Base-by-base conservation (phyloP, 2,797 vertebrate genomes). In the Varecia variegata region DNA sequence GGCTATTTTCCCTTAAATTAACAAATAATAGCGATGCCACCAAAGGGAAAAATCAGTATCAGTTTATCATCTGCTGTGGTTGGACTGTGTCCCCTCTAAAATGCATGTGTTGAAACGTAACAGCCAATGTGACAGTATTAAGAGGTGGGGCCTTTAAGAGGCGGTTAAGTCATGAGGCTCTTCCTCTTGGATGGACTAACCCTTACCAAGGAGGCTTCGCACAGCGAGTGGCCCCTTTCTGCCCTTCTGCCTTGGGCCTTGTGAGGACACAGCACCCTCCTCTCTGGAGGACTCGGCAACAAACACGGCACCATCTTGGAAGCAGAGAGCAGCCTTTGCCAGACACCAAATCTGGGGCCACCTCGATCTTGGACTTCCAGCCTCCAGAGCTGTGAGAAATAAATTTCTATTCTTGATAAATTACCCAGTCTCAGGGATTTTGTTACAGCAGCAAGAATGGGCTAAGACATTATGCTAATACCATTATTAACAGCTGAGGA, bases 401-500 rank as follows among this genome's bases (percentile, higher is more conserved):
- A 60, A 30, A 32, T 30, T 58, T 40, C 14, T 40, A 14, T 40
- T 3, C 0, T 30, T 27, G 56, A 40, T 56, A 40, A 40, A 30
- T 43, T 18, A 60, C 17, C 15, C 27, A 43, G 56, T 60, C 79
- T 80, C 14, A 2, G 17, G 3, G 21, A 43, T 43, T 21, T 43
- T 43, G 54, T 60, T 43, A 32, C 2, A 60, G 38, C 38, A 32
- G 38, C 25, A 60, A 25, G 15, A 80, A 80, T 25, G 10, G 10
- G 20, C 54, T 43, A 60, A 81, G 27, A 32, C 25, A 20, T 43
- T 10, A 25, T 20, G n/a, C 43, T n/a, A 0, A 5, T 5, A 21
- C 12, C 54, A 5, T 7, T 0, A 8, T 2, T 4, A 11, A 17
- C 7, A 12, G 4, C 8, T 7, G 4, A 14, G 35, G 30, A 25